A percentile compares a stretch with the other conserved stretches of the same genome.
Evolutionary conservation across 2,888 invertebrate species (phyloP).

Genomic region (Perithous albicinctus): DNA sequence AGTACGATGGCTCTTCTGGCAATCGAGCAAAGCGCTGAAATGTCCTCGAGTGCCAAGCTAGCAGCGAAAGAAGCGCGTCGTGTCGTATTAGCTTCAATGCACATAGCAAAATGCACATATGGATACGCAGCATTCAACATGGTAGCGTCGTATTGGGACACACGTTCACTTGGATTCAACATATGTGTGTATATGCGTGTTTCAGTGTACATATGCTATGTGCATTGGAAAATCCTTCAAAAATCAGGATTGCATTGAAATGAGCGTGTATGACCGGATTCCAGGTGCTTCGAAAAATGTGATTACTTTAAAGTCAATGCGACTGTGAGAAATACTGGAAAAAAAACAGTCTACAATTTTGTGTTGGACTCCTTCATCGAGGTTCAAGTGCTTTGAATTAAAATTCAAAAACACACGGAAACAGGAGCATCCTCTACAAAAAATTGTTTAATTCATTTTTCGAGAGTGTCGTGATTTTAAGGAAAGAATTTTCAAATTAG

Average conservation of each 20-base stretch:
- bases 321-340: too few species aligned
- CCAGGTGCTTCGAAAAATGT: neutral
- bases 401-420: too few species aligned
- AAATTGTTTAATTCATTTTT: too few species aligned
- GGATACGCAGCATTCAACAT: slow-evolving; percentile 7
- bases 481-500: too few species aligned
- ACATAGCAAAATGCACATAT: slow-evolving; percentile 41
- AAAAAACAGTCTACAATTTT: too few species aligned
- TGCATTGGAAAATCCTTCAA: neutral
- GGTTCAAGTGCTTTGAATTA: too few species aligned
- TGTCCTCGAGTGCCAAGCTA: slow-evolving; percentile 51
- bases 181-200: neutral
- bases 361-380: too few species aligned
- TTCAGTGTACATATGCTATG: neutral
- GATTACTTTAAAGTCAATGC: neutral
- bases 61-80: slow-evolving; percentile 4
- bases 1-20: slow-evolving; percentile 69
- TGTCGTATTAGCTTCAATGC: slow-evolving; percentile 13
- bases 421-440: too few species aligned
- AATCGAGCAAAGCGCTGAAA: slow-evolving; percentile 60
- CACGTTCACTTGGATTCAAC: slow-evolving; percentile 20
- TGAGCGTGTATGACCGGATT: neutral
- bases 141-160: slow-evolving; percentile 3
- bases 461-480: too few species aligned
- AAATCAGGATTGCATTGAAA: slow-evolving; percentile 7